A percentile compares a stretch with the other conserved stretches of the same genome.
Conservation (phyloP, 2,797 vertebrate species). For the Pachyuromys duprasi region DNA sequence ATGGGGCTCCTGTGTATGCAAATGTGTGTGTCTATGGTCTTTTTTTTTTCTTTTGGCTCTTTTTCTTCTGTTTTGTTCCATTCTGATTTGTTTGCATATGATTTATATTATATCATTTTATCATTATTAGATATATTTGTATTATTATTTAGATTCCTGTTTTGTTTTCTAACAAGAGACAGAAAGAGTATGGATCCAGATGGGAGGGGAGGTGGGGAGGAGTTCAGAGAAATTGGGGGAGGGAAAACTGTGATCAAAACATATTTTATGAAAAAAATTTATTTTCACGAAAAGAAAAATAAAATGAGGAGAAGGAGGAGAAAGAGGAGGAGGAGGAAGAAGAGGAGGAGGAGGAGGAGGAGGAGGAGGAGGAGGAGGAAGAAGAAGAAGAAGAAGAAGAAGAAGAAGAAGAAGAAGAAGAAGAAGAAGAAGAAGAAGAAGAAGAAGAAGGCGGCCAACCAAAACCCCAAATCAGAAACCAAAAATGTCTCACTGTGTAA, state of each 20-base stretch:
- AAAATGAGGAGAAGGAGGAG: no score
- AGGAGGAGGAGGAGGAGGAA: no score
- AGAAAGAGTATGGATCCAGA: not conserved
- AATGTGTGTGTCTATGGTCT: not conserved
- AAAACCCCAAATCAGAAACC: not conserved
- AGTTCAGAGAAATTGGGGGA: not conserved
- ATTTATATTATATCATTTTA: no score
- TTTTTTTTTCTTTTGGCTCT: not conserved
- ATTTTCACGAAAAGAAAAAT: not conserved
- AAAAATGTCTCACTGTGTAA: not conserved
- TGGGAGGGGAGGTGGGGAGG: not conserved
- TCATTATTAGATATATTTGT: not conserved
- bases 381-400: no score
- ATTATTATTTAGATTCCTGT: not conserved
- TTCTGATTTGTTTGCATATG: not conserved
- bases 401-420: no score
- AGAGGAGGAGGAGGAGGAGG: no score
- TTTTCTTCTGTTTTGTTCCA: not conserved
- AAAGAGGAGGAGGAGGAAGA: no score
- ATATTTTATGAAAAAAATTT: not conserved
- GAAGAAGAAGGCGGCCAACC: not conserved
- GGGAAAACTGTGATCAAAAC: not conserved
- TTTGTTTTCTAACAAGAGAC: not conserved
- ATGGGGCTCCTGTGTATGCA: not conserved
- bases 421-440: no score